A percentile compares a stretch with the other conserved stretches of the same genome.
These are phyloP conservation scores for Aphidius gifuensis DNA, from an alignment of 1,140 invertebrate genomes.

Conservation along the genomic window DNA sequence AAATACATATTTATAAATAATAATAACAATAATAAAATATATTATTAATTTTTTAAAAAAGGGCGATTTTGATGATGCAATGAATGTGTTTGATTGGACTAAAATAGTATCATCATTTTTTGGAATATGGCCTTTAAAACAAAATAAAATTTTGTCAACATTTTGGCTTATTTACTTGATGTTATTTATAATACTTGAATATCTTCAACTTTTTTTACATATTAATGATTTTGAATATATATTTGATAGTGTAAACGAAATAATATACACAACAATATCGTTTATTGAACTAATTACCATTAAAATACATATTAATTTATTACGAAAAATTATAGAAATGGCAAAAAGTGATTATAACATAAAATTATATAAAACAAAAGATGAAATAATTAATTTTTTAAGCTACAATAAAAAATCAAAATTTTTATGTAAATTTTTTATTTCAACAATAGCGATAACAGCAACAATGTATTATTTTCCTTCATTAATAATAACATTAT, in stretches of 20 bases:
- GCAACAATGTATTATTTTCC: too few species aligned
- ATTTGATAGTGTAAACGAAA: neutral
- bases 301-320: neutral
- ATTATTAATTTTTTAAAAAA: too few species aligned
- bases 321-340: too few species aligned
- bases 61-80: neutral
- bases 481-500: too few species aligned
- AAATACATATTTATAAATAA: too few species aligned
- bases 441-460: too few species aligned
- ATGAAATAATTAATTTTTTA: neutral
- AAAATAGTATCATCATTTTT: neutral
- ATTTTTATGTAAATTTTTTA: too few species aligned
- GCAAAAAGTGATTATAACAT: too few species aligned
- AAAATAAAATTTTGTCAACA: neutral
- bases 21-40: too few species aligned
- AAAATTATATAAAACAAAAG: too few species aligned
- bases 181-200: neutral
- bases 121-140: too few species aligned
- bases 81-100: neutral
- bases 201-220: neutral
- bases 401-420: neutral
- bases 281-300: neutral
- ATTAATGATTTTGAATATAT: neutral
- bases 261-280: too few species aligned
- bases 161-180: neutral